Conservation (phyloP, 2,797 vertebrate species). For the Trachurus trachurus region DNA sequence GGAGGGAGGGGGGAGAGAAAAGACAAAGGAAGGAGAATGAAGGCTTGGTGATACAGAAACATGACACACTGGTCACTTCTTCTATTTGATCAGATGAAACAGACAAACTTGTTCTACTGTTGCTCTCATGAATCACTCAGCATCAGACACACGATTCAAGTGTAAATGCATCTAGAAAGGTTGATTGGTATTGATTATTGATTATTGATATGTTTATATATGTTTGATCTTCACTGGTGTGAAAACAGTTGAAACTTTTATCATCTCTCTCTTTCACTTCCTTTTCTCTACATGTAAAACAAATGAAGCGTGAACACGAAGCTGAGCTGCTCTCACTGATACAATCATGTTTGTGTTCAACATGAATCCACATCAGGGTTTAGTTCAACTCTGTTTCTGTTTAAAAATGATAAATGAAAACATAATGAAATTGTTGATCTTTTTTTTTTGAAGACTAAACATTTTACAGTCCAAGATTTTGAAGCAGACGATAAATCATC, state of each 20-base stretch:
- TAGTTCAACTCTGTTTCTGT: no score
- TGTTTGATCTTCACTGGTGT: not conserved
- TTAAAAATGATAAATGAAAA: no score
- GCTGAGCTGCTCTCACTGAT: no score
- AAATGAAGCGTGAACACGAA: no score
- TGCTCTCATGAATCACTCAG: constrained; percentile 10
- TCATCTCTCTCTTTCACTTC: no score
- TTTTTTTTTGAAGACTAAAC: not conserved
- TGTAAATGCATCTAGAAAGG: not conserved
- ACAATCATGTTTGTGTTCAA: no score
- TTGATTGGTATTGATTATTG: constrained; percentile 6
- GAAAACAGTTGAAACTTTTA: no score
- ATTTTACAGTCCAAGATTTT: not conserved
- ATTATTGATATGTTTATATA: not conserved
- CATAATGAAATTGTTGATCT: no score
- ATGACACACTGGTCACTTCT: not conserved
- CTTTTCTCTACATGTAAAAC: no score
- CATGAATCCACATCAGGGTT: no score
- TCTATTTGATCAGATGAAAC: not conserved
- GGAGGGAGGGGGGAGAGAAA: not conserved
- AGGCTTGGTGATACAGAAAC: not conserved
- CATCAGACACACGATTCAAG: constrained; percentile 14
- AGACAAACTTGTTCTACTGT: constrained; percentile 1
- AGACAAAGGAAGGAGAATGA: not conserved
- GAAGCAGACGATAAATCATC: not conserved